Conservation (phyloP, 2,113 vertebrate genomes). For the Hippocampus mohnikei region DNA sequence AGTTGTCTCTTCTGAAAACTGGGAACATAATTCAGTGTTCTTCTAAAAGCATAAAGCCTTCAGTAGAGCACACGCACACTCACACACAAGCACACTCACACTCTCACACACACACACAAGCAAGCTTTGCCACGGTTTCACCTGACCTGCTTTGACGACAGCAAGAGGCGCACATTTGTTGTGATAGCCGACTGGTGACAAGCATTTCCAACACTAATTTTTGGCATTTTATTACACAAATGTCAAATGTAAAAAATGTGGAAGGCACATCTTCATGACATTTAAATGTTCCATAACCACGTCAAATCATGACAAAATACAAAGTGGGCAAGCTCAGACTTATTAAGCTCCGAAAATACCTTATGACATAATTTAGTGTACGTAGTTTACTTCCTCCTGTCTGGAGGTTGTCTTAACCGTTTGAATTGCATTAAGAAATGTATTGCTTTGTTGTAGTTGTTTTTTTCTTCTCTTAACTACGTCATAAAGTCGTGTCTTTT, state of each 20-base stretch:
- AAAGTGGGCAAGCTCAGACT: background rate
- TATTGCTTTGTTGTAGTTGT: background rate
- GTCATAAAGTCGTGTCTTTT: background rate
- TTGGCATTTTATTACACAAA: background rate
- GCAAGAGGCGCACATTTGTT: background rate
- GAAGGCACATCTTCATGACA: background rate
- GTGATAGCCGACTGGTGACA: background rate
- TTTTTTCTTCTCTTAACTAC: background rate
- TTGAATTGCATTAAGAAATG: background rate
- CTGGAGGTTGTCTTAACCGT: background rate
- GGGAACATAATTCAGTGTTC: background rate
- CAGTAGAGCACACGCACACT: background rate
- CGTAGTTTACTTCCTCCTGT: background rate
- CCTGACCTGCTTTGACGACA: background rate
- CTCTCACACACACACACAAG: background rate
- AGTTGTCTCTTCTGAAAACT: background rate
- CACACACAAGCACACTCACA: background rate
- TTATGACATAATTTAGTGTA: background rate
- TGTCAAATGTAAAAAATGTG: too few species aligned
- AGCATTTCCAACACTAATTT: background rate
- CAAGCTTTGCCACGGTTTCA: background rate
- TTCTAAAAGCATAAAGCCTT: background rate
- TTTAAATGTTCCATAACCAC: conserved; percentile 3
- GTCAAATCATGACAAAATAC: background rate
- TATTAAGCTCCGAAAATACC: background rate